phyloP scores from a whole-genome alignment of 2,888 invertebrate genomes.

The Trypoxylon attenuatum region DNA sequence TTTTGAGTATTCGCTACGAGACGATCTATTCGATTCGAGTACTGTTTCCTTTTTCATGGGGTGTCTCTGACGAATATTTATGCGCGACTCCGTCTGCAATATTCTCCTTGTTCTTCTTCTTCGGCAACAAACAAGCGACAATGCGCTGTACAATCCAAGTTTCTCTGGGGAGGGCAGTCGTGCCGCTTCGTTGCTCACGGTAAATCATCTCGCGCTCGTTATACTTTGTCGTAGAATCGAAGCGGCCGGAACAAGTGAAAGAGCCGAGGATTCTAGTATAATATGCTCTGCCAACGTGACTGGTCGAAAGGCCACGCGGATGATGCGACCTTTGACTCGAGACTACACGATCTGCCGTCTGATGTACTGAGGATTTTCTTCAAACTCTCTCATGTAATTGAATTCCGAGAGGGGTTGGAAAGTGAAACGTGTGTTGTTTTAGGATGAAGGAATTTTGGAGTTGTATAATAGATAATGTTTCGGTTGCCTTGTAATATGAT shows the following conservation, averaged over 20 bases:
- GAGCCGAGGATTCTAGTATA: constrained; percentile 33
- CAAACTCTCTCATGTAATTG: too few relatives aligned
- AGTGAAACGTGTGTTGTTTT: too few relatives aligned
- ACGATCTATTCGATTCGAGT: neutral
- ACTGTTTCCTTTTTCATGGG: neutral
- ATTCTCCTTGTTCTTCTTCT: constrained; percentile 35
- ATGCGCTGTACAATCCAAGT: constrained; percentile 38
- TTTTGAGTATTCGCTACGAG: neutral
- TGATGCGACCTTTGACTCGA: constrained; percentile 55
- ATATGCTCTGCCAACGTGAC: constrained; percentile 12
- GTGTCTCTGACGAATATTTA: neutral
- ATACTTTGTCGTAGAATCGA: constrained; percentile 36
- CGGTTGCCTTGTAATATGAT: too few relatives aligned
- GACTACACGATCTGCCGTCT: too few relatives aligned
- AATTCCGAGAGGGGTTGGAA: too few relatives aligned
- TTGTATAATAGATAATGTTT: too few relatives aligned
- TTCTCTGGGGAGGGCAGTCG: constrained; percentile 9
- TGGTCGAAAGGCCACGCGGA: constrained; percentile 42
- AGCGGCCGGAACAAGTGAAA: constrained; percentile 15
- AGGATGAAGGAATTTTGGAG: too few relatives aligned
- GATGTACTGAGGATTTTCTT: too few relatives aligned
- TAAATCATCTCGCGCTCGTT: constrained; percentile 44
- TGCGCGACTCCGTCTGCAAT: neutral
- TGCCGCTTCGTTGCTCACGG: constrained; percentile 12
- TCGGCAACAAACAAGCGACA: constrained; percentile 43